Evolutionary conservation across 2,113 vertebrate genomes (phyloP).

Genomic region (Cairina moschata): DNA sequence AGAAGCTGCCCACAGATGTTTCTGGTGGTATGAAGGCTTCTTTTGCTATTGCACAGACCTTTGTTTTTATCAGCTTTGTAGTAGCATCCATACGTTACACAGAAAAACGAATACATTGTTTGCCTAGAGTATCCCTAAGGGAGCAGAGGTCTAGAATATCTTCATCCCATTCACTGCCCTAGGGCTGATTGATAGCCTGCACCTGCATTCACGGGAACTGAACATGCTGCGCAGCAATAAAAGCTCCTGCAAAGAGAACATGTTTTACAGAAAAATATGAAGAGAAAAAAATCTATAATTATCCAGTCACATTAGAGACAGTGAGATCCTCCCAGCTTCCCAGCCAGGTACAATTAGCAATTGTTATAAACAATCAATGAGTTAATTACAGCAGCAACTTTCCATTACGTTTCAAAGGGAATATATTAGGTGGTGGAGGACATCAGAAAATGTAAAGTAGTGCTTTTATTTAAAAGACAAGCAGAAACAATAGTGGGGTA

Average conservation of each 20-base stretch:
- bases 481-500: not conserved
- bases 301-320: slow-evolving; percentile 19
- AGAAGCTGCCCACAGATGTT: not conserved
- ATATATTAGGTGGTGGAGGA: not conserved
- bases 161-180: not conserved
- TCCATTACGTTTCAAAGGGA: slow-evolving; percentile 4
- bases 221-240: slow-evolving; percentile 51
- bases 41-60: not conserved
- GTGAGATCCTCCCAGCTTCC: slow-evolving; percentile 34
- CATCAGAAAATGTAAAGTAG: not conserved
- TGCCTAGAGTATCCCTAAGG: not conserved
- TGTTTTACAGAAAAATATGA: not conserved
- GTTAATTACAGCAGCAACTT: slow-evolving; percentile 26
- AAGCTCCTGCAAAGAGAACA: slow-evolving; percentile 34
- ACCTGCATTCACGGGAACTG: not conserved
- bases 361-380: slow-evolving; percentile 44
- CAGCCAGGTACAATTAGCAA: slow-evolving; percentile 46
- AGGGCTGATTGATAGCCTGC: slow-evolving; percentile 15
- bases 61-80: not conserved
- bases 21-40: not conserved
- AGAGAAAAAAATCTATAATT: slow-evolving; percentile 24
- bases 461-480: not conserved
- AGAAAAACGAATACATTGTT: not conserved
- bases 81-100: not conserved
- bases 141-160: slow-evolving; percentile 34